These are phyloP conservation scores for Euleptes europaea DNA, from an alignment of 2,113 vertebrate genomes.

Conservation along the genomic window DNA sequence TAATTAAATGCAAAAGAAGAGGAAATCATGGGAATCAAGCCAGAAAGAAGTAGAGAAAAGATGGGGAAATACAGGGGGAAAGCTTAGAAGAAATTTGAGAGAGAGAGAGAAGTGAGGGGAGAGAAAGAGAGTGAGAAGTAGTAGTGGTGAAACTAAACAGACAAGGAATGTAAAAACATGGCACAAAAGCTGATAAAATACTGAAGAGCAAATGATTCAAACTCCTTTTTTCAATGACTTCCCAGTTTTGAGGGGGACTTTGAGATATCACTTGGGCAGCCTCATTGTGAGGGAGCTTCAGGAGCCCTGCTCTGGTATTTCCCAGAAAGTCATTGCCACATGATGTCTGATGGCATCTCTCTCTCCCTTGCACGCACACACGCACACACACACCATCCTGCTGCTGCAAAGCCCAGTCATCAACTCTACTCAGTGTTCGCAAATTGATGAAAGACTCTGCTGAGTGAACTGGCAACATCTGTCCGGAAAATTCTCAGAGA, in stretches of 20 bases:
- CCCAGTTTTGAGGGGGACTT: not conserved
- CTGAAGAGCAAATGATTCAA: not conserved
- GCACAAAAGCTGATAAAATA: not conserved
- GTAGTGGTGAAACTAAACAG: not conserved
- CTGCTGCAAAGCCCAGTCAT: conserved; percentile 15
- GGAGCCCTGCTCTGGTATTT: not conserved
- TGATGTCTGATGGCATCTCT: conserved; percentile 26
- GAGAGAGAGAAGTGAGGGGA: not conserved
- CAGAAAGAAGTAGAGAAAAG: not conserved
- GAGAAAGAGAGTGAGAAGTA: not conserved
- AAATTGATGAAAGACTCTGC: conserved; percentile 30
- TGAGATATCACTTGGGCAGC: not conserved
- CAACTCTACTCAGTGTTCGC: conserved; percentile 30
- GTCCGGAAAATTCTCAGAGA: conserved; percentile 42
- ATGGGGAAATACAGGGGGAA: too few species aligned
- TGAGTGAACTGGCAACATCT: conserved; percentile 53
- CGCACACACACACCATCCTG: not conserved
- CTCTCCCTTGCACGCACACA: conserved; percentile 38
- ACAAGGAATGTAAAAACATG: not conserved
- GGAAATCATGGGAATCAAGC: not conserved
- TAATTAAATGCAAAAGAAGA: not conserved
- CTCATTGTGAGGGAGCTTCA: not conserved
- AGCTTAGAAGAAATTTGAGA: too few species aligned
- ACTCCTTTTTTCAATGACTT: not conserved
- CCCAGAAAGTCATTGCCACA: conserved; percentile 18